These are phyloP conservation scores for Cherax destructor DNA, from an alignment of 1,140 invertebrate genomes.

Conservation along the genomic window DNA sequence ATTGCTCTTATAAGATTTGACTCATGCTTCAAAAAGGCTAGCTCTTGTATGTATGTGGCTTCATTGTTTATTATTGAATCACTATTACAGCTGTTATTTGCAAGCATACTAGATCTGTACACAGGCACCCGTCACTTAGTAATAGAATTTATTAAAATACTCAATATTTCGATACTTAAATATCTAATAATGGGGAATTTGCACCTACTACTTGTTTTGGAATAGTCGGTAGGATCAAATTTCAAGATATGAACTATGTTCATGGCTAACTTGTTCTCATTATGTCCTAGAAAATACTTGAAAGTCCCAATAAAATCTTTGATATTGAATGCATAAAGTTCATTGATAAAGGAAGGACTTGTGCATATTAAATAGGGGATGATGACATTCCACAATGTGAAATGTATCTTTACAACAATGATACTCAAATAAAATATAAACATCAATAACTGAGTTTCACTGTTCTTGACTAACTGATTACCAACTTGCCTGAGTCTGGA, in stretches of 20 bases:
- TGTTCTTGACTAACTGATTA: neutral
- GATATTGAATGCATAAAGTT: conserved; percentile 22
- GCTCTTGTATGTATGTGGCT: conserved; percentile 64
- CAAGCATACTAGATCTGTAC: conserved; percentile 62
- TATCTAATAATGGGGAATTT: conserved; percentile 35
- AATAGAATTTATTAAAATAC: conserved; percentile 63
- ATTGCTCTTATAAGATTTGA: conserved; percentile 22
- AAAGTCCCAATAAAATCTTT: conserved; percentile 23
- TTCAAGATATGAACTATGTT: conserved; percentile 18
- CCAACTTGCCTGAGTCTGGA: no score
- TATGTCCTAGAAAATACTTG: conserved; percentile 18
- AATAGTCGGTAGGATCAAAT: neutral
- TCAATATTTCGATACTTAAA: conserved; percentile 64
- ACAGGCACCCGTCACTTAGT: conserved; percentile 60
- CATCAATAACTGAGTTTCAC: neutral
- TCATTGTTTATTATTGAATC: conserved; percentile 43
- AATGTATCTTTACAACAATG: conserved; percentile 45
- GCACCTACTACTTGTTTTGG: conserved; percentile 18
- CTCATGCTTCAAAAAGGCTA: conserved; percentile 11
- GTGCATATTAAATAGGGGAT: conserved; percentile 27
- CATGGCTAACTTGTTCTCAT: conserved; percentile 37
- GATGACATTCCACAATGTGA: conserved; percentile 27
- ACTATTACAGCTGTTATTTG: conserved; percentile 64
- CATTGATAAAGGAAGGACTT: conserved; percentile 31
- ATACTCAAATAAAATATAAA: conserved; percentile 41